Evolutionary conservation across 2,888 invertebrate genomes (phyloP).

Genomic region (Steinernema hermaphroditum): DNA sequence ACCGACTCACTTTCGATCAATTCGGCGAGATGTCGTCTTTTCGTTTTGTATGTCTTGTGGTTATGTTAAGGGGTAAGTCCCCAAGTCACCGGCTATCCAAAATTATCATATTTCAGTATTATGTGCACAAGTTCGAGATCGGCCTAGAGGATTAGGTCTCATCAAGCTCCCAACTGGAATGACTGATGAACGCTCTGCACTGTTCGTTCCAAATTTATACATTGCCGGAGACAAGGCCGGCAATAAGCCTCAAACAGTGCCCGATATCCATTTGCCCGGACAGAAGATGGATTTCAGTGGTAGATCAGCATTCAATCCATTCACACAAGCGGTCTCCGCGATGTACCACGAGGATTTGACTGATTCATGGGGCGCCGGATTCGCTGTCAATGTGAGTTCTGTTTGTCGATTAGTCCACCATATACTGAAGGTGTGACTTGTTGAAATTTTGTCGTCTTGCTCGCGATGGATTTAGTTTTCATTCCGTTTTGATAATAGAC

Average conservation of each 20-base stretch:
- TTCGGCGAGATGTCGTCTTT: too few relatives aligned
- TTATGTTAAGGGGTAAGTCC: too few relatives aligned
- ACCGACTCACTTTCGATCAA: too few relatives aligned
- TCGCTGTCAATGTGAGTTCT: slow-evolving; percentile 53
- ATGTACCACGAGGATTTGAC: slow-evolving; percentile 59
- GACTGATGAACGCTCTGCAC: slow-evolving; percentile 59
- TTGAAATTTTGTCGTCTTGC: too few relatives aligned
- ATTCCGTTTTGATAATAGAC: too few relatives aligned
- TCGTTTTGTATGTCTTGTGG: too few relatives aligned
- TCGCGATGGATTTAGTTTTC: too few relatives aligned
- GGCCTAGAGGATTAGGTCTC: slow-evolving; percentile 56
- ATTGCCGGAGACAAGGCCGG: slow-evolving; percentile 60
- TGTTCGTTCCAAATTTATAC: slow-evolving; percentile 57
- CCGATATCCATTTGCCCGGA: slow-evolving; percentile 56
- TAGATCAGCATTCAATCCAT: slow-evolving; percentile 61
- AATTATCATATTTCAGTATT: background rate
- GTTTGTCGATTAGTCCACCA: slow-evolving; percentile 1
- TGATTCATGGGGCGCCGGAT: slow-evolving; percentile 60
- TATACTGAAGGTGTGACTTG: too few relatives aligned
- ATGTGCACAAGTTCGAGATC: slow-evolving; percentile 44
- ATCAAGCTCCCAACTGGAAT: slow-evolving; percentile 58
- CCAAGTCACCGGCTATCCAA: too few relatives aligned
- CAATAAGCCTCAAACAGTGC: slow-evolving; percentile 53
- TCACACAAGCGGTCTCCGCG: slow-evolving; percentile 57
- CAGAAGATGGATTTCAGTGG: slow-evolving; percentile 52